Base-by-base conservation (phyloP, 2,888 invertebrate species). In the Cryptophagus acutangulus region DNA sequence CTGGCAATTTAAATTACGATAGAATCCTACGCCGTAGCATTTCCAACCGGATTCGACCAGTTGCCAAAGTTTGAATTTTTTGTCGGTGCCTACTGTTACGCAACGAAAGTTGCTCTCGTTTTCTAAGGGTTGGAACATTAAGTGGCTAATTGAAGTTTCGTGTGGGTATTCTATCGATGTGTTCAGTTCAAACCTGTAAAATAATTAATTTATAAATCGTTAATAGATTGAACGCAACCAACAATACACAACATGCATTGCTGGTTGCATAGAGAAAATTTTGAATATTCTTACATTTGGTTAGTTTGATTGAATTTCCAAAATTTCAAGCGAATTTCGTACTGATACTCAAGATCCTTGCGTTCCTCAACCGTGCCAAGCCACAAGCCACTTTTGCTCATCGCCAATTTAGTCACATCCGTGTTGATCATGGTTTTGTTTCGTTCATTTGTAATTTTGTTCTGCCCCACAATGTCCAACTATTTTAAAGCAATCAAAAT, bases 121-220 rank as follows among this genome's bases (percentile, higher is more conserved):
- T 3, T 62, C 61, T 5, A 54, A 49, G 5, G 81, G 79, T 55
- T 78, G 75, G 59, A 87, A 84, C 50, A 71, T 65, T 8, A 87
- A 62, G 14, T 74, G 70, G 40, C 72, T 74, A 5, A 87, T 69
- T 8, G 74, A 73, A 16, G 72, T 68, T 36, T 80, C 76, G 59
- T 87, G 87, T 0, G 87, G 85, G 52, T 76, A 69, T 57, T 85
- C 82, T n/a, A 87, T 74, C 9, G 74, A 77, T 1, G 87, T 87
- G 58, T 85, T 87, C 12, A 88, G 66, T 17, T 62, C 58, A 59
- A 79, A 87, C 30, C 84, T 86, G 59, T 3, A 67, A 66, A 30
- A 54, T 54, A 43, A 41, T 29, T 20, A 12, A 31, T 18, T 36
- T 24, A 15, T 25, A 33, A 8, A 5, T n/a, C n/a, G n/a, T n/a